Evolutionary conservation across 2,113 vertebrate species (phyloP), one percentile per base, ranked within the genome.

Genomic region (Rhinolophus sinicus): DNA sequence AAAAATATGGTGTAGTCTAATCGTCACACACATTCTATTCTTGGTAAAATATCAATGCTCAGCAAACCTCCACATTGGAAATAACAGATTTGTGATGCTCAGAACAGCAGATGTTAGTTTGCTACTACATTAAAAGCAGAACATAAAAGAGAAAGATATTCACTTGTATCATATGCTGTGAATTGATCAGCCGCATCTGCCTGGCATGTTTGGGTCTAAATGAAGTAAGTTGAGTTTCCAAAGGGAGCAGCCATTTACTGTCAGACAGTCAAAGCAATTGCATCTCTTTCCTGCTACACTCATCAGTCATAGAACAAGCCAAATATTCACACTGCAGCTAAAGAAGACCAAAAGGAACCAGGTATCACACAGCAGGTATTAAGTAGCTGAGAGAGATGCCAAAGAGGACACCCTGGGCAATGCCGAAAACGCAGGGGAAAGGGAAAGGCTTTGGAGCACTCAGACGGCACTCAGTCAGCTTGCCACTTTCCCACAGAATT

Each of bases 31-130:
- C 54, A 54, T 88, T 90, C 82, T 96, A 86, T 85, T 93, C 96
- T 97, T 65, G 84, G 50, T 26, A 95, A 95, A 88, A 72, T 93
- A 97, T 56, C 62, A 69, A 72, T 90, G 93, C 77, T 97, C 80
- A 95, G 95, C 88, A 98, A 98, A 97, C 13, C n/a, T 97, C 98
- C 93, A 77, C 56, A 78, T 54, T 94, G 44, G 90, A 95, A 97
- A 92, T 95, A 98, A 96, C 94, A 64, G 13, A 97, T 95, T 58
- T 96, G n/a, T n/a, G 38, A 47, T 82, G 28, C 88, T 98, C 94
- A 95, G 75, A 98, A 92, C 47, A 98, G 90, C 93, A 98, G 90
- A 77, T 97, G 96, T 92, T 96, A 94, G 54, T 38, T 52, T 47
- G 72, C 50, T 96, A 67, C 96, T 97, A 91, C 94, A 96, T 92